These are phyloP conservation scores for Corythornis leucogaster DNA, from an alignment of 2,797 vertebrate species.

Conservation along the genomic window DNA sequence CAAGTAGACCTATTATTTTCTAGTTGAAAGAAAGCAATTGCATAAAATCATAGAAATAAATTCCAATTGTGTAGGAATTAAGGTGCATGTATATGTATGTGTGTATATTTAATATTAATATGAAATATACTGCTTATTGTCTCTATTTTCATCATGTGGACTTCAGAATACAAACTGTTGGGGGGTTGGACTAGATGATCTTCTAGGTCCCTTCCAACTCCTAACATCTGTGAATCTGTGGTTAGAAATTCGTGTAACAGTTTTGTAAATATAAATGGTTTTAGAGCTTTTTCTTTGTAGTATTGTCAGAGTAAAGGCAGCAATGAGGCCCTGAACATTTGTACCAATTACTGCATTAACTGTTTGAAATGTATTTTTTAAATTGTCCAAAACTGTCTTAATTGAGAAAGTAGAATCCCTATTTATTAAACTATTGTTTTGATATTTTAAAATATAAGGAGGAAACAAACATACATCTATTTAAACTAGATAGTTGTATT, in stretches of 20 bases:
- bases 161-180: not conserved
- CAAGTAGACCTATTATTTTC: not conserved
- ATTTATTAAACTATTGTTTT: not conserved
- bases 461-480: not conserved
- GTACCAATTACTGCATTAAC: not conserved
- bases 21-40: not conserved
- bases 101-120: not conserved
- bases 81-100: fast-evolving
- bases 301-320: not conserved
- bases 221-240: too few species aligned
- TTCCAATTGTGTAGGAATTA: not conserved
- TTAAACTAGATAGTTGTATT: not conserved
- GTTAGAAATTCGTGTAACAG: too few species aligned
- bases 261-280: not conserved
- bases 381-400: not conserved
- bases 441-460: not conserved
- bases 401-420: not conserved
- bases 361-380: not conserved
- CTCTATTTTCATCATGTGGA: not conserved
- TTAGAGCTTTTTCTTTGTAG: not conserved
- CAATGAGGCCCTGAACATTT: not conserved
- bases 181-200: too few species aligned
- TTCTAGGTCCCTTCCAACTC: too few species aligned
- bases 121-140: not conserved
- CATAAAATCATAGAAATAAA: not conserved